Percentiles rank a stretch among this genome's conserved stretches.
These are phyloP conservation scores for Aphaenogaster rudis DNA, from an alignment of 1,140 invertebrate species.

Conservation along the genomic window DNA sequence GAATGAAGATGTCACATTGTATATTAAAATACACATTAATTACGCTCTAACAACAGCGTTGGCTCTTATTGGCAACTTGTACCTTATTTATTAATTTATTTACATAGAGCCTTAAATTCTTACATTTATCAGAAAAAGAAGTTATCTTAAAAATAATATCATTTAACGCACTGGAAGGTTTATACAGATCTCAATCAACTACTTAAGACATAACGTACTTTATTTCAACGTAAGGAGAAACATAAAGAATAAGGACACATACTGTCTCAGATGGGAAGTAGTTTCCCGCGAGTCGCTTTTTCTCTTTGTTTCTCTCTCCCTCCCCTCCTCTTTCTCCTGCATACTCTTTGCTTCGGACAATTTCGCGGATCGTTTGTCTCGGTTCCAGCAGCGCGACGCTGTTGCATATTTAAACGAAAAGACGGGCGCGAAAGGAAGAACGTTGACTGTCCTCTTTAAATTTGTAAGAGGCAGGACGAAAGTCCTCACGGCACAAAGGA, in stretches of 20 bases:
- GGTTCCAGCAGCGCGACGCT: constrained; percentile 44
- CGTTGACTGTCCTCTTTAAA: constrained; percentile 64
- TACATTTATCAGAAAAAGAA: background rate
- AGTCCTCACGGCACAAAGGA: constrained; percentile 17
- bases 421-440: constrained; percentile 53
- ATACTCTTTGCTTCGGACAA: constrained; percentile 53
- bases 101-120: too few species aligned
- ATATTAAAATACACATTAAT: too few species aligned
- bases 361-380: constrained; percentile 63
- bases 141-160: background rate
- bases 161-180: background rate
- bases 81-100: too few species aligned
- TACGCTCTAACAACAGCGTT: too few species aligned
- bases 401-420: constrained; percentile 59
- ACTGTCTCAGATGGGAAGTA: background rate
- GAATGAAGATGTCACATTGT: too few species aligned
- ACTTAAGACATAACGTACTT: constrained; percentile 2
- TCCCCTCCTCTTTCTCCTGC: background rate
- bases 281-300: background rate
- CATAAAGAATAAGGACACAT: background rate
- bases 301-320: background rate
- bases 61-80: too few species aligned
- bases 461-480: constrained; percentile 48
- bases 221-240: constrained; percentile 7
- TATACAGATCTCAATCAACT: background rate